Conservation (phyloP, 2,797 vertebrate species). For the Sebastes wilsoni region DNA sequence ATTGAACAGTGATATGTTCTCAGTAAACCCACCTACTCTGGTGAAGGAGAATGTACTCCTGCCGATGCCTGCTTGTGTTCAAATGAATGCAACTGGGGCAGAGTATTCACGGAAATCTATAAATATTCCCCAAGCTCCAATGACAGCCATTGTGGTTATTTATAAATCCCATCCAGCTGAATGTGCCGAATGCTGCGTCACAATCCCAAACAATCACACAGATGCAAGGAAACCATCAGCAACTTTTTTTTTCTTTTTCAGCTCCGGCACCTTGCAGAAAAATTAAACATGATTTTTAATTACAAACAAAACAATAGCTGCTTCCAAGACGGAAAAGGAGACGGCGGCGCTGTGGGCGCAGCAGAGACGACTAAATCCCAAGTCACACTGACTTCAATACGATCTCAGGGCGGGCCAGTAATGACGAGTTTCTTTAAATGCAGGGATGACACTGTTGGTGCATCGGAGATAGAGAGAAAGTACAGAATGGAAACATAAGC, state of each 20-base stretch:
- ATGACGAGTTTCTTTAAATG: slow-evolving; percentile 31
- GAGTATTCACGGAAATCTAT: slow-evolving; percentile 59
- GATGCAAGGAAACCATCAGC: slow-evolving; percentile 35
- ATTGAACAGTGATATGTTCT: slow-evolving; percentile 19
- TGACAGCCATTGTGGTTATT: slow-evolving; percentile 63
- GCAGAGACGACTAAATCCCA: slow-evolving; percentile 28
- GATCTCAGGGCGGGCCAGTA: slow-evolving; percentile 11
- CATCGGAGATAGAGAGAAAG: slow-evolving; percentile 24
- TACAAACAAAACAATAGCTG: slow-evolving; percentile 59
- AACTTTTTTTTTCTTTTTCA: slow-evolving; percentile 7
- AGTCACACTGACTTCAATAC: slow-evolving; percentile 15
- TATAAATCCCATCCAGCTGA: slow-evolving; percentile 49
- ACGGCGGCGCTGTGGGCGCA: not conserved
- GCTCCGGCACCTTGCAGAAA: slow-evolving; percentile 26
- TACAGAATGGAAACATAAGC: slow-evolving; percentile 47
- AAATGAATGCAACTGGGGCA: slow-evolving; percentile 54
- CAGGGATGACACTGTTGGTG: slow-evolving; percentile 10
- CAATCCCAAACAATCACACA: slow-evolving; percentile 58
- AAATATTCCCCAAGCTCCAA: slow-evolving; percentile 53
- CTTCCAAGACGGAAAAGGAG: slow-evolving; percentile 15
- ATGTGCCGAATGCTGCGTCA: slow-evolving; percentile 55
- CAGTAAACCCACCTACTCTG: slow-evolving; percentile 6
- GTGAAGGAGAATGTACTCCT: slow-evolving; percentile 9
- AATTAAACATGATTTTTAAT: slow-evolving; percentile 56
- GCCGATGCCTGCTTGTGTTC: slow-evolving; percentile 21